Conservation (phyloP, 2,113 vertebrate species). For the Neotoma lepida region DNA sequence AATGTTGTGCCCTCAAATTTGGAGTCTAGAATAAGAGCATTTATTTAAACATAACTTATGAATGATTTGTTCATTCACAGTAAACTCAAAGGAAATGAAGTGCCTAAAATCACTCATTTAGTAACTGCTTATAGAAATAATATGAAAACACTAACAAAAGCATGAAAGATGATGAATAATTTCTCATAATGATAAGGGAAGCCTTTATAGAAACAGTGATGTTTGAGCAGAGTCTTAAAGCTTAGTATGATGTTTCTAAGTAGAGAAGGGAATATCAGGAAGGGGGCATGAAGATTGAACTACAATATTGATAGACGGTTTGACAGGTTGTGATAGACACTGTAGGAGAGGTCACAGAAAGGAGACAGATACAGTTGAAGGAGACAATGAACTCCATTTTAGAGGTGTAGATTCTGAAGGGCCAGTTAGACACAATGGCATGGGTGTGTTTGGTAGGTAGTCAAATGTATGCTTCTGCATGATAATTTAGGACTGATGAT, state of each 20-base stretch:
- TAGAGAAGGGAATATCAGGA: conserved; percentile 12
- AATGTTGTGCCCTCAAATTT: conserved; percentile 33
- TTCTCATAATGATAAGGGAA: conserved; percentile 40
- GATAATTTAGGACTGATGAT: conserved; percentile 11
- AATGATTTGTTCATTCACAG: conserved; percentile 37
- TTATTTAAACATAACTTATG: conserved; percentile 22
- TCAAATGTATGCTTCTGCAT: background rate
- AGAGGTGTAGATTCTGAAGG: background rate
- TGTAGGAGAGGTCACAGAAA: background rate
- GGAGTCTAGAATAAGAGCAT: conserved; percentile 25
- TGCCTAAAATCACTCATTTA: conserved; percentile 27
- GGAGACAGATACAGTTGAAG: background rate
- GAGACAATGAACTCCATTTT: conserved; percentile 8
- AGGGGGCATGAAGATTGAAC: background rate
- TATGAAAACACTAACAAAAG: conserved; percentile 5
- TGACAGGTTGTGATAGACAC: background rate
- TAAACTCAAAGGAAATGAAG: conserved; percentile 48
- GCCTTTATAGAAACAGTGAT: conserved; percentile 39
- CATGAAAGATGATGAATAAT: conserved; percentile 30
- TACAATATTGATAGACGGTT: background rate
- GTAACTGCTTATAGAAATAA: background rate
- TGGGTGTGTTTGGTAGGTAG: conserved; percentile 2
- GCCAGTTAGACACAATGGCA: background rate
- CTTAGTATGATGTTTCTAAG: background rate
- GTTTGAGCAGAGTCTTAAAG: conserved; percentile 26